Evolutionary conservation across 2,888 invertebrate species (phyloP).

Genomic region (Cancer borealis): DNA sequence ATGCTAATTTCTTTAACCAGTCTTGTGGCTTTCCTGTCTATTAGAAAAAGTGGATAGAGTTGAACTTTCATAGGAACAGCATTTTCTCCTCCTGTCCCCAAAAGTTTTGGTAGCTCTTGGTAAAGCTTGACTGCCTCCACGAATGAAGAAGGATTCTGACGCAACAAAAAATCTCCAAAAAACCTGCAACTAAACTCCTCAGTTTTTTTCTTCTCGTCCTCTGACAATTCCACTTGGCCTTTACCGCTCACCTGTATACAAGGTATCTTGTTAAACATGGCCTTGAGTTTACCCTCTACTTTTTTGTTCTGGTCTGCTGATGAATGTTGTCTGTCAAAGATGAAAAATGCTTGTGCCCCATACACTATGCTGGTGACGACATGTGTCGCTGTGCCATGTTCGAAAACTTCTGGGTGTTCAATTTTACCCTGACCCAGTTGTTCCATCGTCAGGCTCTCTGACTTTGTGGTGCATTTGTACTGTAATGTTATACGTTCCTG

Average conservation of each 20-base stretch:
- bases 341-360: conserved; percentile 63
- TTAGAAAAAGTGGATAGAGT: conserved; percentile 41
- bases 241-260: not conserved
- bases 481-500: conserved; percentile 42
- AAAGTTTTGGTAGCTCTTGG: conserved; percentile 39
- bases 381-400: conserved; percentile 61
- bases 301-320: not conserved
- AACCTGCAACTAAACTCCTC: conserved; percentile 43
- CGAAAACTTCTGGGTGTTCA: conserved; percentile 42
- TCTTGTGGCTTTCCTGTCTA: conserved; percentile 44
- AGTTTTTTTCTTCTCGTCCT: not conserved
- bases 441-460: conserved; percentile 55
- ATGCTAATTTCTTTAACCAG: conserved; percentile 58
- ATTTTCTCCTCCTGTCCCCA: conserved; percentile 38
- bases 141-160: conserved; percentile 22
- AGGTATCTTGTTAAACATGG: conserved; percentile 38
- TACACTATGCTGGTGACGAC: conserved; percentile 59
- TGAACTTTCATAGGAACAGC: conserved; percentile 50
- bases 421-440: conserved; percentile 49
- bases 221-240: not conserved
- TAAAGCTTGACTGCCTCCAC: conserved; percentile 46
- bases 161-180: conserved; percentile 47
- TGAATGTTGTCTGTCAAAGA: conserved; percentile 44
- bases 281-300: not conserved
- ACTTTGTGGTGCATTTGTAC: conserved; percentile 60